These are phyloP conservation scores for Hydractinia echinata DNA, from an alignment of 30 jellyfish, hydroid and myxozoan genomes.

Conservation along the genomic window DNA sequence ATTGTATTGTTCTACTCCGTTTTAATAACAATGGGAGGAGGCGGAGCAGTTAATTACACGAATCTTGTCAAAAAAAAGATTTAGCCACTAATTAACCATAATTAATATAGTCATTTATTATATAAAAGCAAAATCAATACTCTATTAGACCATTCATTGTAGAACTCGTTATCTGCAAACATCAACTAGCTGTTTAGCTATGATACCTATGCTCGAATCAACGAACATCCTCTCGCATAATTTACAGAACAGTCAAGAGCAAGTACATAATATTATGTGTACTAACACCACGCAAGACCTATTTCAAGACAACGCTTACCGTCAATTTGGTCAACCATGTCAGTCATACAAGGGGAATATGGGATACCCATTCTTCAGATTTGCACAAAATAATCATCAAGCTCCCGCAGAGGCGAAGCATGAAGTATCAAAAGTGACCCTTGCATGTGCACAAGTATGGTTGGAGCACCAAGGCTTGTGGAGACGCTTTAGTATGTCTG, in stretches of 20 bases:
- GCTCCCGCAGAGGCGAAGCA: not conserved
- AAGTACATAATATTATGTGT: not conserved
- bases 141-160: constrained; percentile 8
- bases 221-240: not conserved
- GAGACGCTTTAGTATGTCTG: constrained; percentile 25
- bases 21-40: not conserved
- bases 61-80: constrained; percentile 1
- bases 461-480: constrained; percentile 25
- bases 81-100: constrained; percentile 1
- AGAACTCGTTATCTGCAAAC: not conserved
- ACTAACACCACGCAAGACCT: not conserved
- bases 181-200: not conserved
- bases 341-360: not conserved
- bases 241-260: not conserved
- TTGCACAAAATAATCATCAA: constrained; percentile 2
- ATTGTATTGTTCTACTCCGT: not conserved
- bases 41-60: constrained; percentile 17
- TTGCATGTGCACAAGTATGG: constrained; percentile 20
- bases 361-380: not conserved
- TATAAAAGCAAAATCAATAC: not conserved
- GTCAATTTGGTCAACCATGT: not conserved
- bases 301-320: not conserved
- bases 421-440: not conserved
- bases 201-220: constrained; percentile 9
- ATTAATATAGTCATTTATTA: constrained; percentile 7